phyloP scores from a whole-genome alignment of 2,888 invertebrate species.

The Cantharis rufa region DNA sequence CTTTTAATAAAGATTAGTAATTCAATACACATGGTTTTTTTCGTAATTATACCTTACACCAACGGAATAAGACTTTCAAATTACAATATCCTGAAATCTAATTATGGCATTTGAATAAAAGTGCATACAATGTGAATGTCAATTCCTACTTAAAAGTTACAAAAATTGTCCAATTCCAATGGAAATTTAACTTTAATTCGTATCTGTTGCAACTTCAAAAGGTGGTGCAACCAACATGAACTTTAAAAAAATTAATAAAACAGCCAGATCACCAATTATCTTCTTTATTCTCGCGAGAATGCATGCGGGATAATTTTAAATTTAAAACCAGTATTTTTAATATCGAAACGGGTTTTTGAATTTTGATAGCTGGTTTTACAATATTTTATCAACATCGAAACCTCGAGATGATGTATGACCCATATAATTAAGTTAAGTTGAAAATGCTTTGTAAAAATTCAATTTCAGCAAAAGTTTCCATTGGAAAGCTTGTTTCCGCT shows the following conservation, averaged over 20 bases:
- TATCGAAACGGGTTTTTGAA: neutral
- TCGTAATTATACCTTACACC: too few relatives aligned
- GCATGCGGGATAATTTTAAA: neutral
- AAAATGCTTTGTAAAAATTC: neutral
- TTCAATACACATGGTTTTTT: too few relatives aligned
- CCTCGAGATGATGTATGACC: neutral
- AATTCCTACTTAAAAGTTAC: neutral
- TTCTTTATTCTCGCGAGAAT: neutral
- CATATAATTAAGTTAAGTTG: neutral
- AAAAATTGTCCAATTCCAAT: neutral
- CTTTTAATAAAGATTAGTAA: too few relatives aligned
- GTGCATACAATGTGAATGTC: too few relatives aligned
- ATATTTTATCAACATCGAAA: neutral
- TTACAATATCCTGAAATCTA: neutral
- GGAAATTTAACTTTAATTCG: neutral
- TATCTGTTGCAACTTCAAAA: neutral
- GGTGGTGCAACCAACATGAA: neutral
- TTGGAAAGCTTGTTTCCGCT: neutral
- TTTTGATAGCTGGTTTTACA: neutral
- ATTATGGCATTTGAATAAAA: neutral
- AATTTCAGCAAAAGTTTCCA: neutral
- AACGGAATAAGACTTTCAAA: too few relatives aligned
- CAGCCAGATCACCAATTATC: neutral
- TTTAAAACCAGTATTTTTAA: neutral
- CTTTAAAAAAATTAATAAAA: neutral